Base-by-base conservation (phyloP, 2,888 invertebrate species). In the Baccha elongata region DNA sequence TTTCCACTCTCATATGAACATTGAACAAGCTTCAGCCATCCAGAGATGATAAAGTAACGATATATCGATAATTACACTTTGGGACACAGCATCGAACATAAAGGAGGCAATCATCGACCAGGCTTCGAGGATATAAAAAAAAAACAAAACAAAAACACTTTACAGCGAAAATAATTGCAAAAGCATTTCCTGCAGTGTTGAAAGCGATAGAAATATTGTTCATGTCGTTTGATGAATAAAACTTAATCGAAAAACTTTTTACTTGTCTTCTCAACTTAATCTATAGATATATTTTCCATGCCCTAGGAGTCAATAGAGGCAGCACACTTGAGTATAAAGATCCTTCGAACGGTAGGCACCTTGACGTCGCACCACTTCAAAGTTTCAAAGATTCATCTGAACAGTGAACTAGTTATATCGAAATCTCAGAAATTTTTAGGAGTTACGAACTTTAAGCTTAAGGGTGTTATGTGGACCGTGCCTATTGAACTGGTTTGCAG, bases 1-100 rank as follows among this genome's bases (percentile, higher is more conserved):
- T 53, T 32, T 46, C 55, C 44, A 32, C 46, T 48, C 69, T 55
- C 64, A 26, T 21, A 21, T 42, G n/a, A n/a, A n/a, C n/a, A n/a
- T n/a, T n/a, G n/a, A n/a, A 21, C 42, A 44, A 67, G 42, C 65
- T 35, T 21, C 21, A 19, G 48, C 67, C 65, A 69, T 23, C 13
- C 40, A 29, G 29, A 60, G 62, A 83, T 73, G 72, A 83, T 78
- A 76, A 68, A 83, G 76, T 50, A 55, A 67, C 76, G 78, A 83
- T 83, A 83, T 78, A 83, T 83, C 83, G 83, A 83, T 83, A 83
- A 83, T 83, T 83, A 83, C 76, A 71, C 55, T 58, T 37, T 53
- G 64, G 35, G 58, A 83, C 67, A 48, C 68, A 32, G 64, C 60
- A 37, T 35, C 44, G 6, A 58, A 46, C 71, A 78, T 55, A 55